Evolutionary conservation across 2,888 invertebrate species (phyloP).

Genomic region (Sarcophaga subvicina): DNA sequence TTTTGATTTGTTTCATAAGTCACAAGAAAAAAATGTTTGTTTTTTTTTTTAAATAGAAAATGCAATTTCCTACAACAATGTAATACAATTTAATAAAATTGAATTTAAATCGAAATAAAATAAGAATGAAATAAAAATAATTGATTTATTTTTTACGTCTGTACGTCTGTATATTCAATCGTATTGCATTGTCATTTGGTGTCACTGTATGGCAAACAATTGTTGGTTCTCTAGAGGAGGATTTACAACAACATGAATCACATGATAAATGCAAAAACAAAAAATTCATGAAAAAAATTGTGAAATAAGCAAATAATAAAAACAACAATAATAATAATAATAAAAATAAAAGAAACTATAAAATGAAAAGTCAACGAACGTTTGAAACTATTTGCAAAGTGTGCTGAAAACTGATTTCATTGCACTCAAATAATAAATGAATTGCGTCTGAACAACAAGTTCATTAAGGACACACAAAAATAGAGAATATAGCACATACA

Average conservation of each 20-base stretch:
- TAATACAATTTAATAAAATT: constrained; percentile 34
- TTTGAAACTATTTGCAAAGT: constrained; percentile 53
- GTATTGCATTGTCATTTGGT: constrained; percentile 9
- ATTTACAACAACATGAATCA: too few relatives aligned
- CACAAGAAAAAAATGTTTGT: neutral
- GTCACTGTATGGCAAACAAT: constrained; percentile 10
- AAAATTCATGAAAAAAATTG: too few relatives aligned
- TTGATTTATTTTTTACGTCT: constrained; percentile 31
- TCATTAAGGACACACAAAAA: neutral
- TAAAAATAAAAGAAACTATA: too few relatives aligned
- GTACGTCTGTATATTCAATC: constrained; percentile 1
- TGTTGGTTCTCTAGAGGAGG: neutral
- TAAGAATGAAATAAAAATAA: constrained; percentile 14
- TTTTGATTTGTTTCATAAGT: constrained; percentile 1
- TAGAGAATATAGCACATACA: neutral
- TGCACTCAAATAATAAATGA: constrained; percentile 40
- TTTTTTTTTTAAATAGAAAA: neutral
- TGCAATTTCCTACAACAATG: constrained; percentile 19
- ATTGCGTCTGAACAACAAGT: constrained; percentile 21
- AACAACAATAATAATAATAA: too few relatives aligned
- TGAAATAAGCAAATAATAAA: too few relatives aligned
- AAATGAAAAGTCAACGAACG: constrained; percentile 46
- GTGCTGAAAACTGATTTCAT: constrained; percentile 36
- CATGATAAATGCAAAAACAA: too few relatives aligned
- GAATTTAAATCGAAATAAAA: too few relatives aligned